Evolutionary conservation across 2,888 invertebrate genomes (phyloP), one percentile per base, ranked within the genome.

Genomic region (Apoderus coryli): DNA sequence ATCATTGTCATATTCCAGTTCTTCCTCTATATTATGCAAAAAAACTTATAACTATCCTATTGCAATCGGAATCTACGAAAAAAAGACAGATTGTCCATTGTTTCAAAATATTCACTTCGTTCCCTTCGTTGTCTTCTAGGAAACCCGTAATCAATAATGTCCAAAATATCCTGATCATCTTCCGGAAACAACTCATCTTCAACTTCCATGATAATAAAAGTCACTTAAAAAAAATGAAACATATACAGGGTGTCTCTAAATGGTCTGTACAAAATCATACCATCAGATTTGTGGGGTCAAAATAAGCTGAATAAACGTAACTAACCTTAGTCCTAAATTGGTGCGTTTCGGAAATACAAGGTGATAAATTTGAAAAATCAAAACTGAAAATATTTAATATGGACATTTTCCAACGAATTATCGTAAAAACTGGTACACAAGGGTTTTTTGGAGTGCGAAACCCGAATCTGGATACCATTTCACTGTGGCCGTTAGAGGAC

Each of bases 401-500:
- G 12, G 9, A 16, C 5, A 19, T 7, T 4, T 23, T 24, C 11
- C 9, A 30, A 30, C 19, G 19, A 7, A 19, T 19, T 19, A 19
- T n/a, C n/a, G 6, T 19, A 19, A 19, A 19, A 19, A 19, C n/a
- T 19, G 19, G 19, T 19, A 19, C 19, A 6, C 19, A n/a, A 7
- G 19, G 19, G 19, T 19, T 19, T 19, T n/a, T 19, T 19, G 6
- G n/a, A n/a, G n/a, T 19, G 19, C 19, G n/a, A 19, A 19, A 19
- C 19, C 19, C 19, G 19, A 19, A 19, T 19, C n/a, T 19, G 19
- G 19, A 19, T n/a, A 19, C 19, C n/a, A 7, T 19, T 19, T 19
- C 19, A 19, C 19, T 19, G 19, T 19, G 19, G n/a, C 19, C 19
- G 19, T 19, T 19, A 19, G 19, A 19, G 19, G 19, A n/a, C 19